Evolutionary conservation across 2,797 vertebrate genomes (phyloP).

Genomic region (Neomorphus geoffroyi): DNA sequence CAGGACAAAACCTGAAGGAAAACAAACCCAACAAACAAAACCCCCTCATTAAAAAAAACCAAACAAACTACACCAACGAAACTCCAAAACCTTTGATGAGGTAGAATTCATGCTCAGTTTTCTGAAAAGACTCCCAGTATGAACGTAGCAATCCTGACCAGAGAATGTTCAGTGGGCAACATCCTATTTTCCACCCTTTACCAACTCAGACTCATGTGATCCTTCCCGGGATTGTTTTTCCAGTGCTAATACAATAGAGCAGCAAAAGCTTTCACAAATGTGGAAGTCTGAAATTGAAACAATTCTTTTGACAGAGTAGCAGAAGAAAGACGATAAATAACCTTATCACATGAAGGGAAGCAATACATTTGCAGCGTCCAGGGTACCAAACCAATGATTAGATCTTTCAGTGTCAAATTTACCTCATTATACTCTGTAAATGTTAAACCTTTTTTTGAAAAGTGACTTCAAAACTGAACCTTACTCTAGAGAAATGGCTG

Average conservation of each 20-base stretch:
- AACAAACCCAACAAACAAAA: neutral
- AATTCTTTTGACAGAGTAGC: neutral
- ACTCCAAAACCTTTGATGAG: neutral
- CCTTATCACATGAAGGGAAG: neutral
- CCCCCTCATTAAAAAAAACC: too few species aligned
- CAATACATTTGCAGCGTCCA: neutral
- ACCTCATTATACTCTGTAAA: neutral
- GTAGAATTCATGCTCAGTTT: neutral
- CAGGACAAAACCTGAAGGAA: neutral
- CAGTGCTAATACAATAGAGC: neutral
- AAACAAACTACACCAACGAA: neutral
- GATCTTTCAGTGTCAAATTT: slow-evolving; percentile 20
- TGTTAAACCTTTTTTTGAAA: slow-evolving; percentile 27
- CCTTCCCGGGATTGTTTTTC: neutral
- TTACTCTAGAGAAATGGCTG: slow-evolving; percentile 8
- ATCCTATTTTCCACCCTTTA: neutral
- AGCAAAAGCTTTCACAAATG: neutral
- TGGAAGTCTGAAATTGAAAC: neutral
- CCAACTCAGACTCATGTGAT: neutral
- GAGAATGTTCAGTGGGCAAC: neutral
- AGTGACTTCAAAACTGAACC: slow-evolving; percentile 24
- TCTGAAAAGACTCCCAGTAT: neutral
- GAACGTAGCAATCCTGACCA: neutral
- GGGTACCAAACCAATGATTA: slow-evolving; percentile 6
- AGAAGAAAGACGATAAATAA: neutral